Base-by-base conservation (phyloP, 2,797 vertebrate species). In the Xyrichtys novacula region DNA sequence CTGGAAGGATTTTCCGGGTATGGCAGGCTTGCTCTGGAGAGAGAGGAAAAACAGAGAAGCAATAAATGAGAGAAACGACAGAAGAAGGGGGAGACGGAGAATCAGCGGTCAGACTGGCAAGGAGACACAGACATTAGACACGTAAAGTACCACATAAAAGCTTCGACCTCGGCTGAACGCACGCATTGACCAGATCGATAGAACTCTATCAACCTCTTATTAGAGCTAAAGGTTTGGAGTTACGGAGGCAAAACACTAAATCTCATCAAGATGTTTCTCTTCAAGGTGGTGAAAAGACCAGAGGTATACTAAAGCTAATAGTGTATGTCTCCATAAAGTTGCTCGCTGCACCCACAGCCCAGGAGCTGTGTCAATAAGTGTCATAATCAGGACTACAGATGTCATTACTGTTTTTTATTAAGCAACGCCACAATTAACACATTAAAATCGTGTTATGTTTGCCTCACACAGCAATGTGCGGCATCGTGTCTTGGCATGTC, bases 161-260 rank as follows among this genome's bases (percentile, higher is more conserved):
- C 75, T 76, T 77, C n/a, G 11, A 77, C 74, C 65, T 73, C 26
- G 2, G 83, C 31, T 71, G 58, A 85, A 72, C 49, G 53, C 82
- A 69, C 78, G 70, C 71, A 58, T 62, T 68, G 79, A 81, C 71
- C 65, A 44, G 76, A 90, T 91, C 89, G 15, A 92, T 92, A 76
- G 48, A 81, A 85, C 71, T 87, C 74, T 71, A 86, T 90, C 84
- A 85, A 53, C 44, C 62, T 75, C 76, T 80, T 82, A 85, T 88
- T 88, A 83, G 74, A 71, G 39, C 58, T 29, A 70, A 44, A 75
- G 66, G 68, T 65, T 48, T 50, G 50, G 60, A 54, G 69, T 68
- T 48, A 59, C 19, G 42, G 38, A 67, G 59, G 39, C 55, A 70
- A 65, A 71, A 72, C 50, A 63, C 65, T 77, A 53, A 70, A 78